phyloP scores from a whole-genome alignment of 2,888 invertebrate species.

The Abscondita cerata region DNA sequence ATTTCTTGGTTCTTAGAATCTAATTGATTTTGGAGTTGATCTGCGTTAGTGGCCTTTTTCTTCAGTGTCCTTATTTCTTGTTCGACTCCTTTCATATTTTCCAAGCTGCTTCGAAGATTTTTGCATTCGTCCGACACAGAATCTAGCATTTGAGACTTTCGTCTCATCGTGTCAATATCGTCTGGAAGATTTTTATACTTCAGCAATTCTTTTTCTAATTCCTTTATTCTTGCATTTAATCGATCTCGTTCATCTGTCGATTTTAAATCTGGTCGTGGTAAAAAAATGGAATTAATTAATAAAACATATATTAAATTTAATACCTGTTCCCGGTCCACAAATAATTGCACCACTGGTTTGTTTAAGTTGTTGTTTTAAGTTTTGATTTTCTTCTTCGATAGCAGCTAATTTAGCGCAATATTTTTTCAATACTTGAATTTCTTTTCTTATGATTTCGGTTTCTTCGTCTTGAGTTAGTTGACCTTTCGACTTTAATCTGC shows the following conservation, averaged over 20 bases:
- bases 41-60: conserved; percentile 33
- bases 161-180: conserved; percentile 45
- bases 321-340: too few species aligned
- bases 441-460: conserved; percentile 50
- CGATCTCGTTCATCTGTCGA: conserved; percentile 49
- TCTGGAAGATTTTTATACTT: conserved; percentile 45
- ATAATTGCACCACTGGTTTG: too few species aligned
- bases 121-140: conserved; percentile 48
- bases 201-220: conserved; percentile 46
- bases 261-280: too few species aligned
- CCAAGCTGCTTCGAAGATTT: conserved; percentile 46
- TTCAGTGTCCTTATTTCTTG: conserved; percentile 42
- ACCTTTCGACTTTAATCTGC: conserved; percentile 41
- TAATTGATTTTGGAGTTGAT: conserved; percentile 48
- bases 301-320: too few species aligned
- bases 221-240: conserved; percentile 43
- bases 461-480: conserved; percentile 47
- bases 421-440: conserved; percentile 50
- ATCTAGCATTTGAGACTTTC: conserved; percentile 46
- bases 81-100: conserved; percentile 41
- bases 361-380: conserved; percentile 43
- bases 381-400: conserved; percentile 51
- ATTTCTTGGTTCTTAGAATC: conserved; percentile 27
- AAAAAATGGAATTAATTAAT: too few species aligned
- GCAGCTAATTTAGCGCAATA: conserved; percentile 51